Conservation (phyloP, 2,888 invertebrate species). For the Sinelater perroti region DNA sequence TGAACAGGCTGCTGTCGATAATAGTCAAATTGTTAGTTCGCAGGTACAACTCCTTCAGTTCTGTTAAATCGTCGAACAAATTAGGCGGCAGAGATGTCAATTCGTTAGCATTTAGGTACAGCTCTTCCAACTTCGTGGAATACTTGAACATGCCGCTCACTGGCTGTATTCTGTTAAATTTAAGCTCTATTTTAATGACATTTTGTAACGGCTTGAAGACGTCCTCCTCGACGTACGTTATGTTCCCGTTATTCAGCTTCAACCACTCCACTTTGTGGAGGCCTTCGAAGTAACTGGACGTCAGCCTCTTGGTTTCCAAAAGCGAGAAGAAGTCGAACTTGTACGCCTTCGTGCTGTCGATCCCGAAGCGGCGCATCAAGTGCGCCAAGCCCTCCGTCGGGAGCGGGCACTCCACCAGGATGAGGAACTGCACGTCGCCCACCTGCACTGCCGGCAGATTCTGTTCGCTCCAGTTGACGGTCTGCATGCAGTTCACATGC, state of each 20-base stretch:
- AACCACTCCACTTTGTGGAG: constrained; percentile 30
- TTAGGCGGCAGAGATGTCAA: constrained; percentile 66
- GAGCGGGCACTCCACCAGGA: constrained; percentile 65
- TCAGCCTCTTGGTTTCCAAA: constrained; percentile 26
- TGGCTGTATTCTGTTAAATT: constrained; percentile 66
- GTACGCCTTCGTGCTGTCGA: constrained; percentile 49
- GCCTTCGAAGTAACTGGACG: constrained; percentile 34
- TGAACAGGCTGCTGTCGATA: constrained; percentile 70
- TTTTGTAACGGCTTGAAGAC: constrained; percentile 66
- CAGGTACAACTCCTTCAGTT: constrained; percentile 70
- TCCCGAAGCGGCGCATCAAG: constrained; percentile 62
- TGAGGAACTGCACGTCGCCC: constrained; percentile 62
- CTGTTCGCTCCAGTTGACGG: constrained; percentile 54
- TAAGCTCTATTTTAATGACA: constrained; percentile 71
- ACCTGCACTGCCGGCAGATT: constrained; percentile 62
- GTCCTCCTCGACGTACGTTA: constrained; percentile 31
- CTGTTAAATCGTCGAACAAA: constrained; percentile 69
- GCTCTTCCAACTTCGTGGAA: constrained; percentile 55
- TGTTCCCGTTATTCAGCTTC: constrained; percentile 23
- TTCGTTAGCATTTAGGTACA: constrained; percentile 75
- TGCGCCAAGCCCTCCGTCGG: constrained; percentile 62
- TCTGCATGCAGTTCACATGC: constrained; percentile 36
- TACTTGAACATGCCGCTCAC: constrained; percentile 46
- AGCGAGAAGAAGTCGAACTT: constrained; percentile 22
- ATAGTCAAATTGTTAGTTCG: constrained; percentile 74